These are phyloP conservation scores for Carposina sasakii DNA, from an alignment of 1,140 invertebrate genomes.

Conservation along the genomic window DNA sequence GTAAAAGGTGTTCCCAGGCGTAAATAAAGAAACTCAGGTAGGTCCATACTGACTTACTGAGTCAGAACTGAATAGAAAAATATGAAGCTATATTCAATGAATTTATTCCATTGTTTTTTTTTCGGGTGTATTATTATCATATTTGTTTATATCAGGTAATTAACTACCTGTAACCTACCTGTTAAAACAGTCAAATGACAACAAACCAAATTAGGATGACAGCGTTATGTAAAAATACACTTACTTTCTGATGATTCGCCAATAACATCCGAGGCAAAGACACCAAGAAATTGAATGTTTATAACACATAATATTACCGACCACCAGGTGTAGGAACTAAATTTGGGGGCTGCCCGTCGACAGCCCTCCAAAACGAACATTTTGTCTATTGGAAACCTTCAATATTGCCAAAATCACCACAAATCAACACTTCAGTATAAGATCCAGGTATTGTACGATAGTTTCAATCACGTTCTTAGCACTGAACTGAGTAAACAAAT, in stretches of 20 bases:
- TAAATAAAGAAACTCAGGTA: not conserved
- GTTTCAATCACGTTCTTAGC: constrained; percentile 35
- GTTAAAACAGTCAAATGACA: constrained; percentile 10
- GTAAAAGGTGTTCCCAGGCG: constrained; percentile 5
- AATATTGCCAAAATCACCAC: constrained; percentile 53
- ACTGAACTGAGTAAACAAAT: constrained; percentile 28
- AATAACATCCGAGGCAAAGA: constrained; percentile 42
- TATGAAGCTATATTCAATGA: too few species aligned
- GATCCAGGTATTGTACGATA: constrained; percentile 21
- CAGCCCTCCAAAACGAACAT: constrained; percentile 66
- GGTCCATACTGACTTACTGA: too few species aligned
- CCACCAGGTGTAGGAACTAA: constrained; percentile 65
- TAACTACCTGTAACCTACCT: not conserved
- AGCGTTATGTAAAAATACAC: constrained; percentile 25
- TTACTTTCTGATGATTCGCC: constrained; percentile 38
- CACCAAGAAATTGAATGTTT: constrained; percentile 49
- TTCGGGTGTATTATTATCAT: not conserved
- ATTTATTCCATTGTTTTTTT: not conserved
- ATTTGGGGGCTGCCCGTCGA: constrained; percentile 66
- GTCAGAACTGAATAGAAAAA: too few species aligned
- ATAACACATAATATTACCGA: constrained; percentile 59
- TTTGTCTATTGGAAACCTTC: constrained; percentile 59
- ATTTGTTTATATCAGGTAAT: not conserved
- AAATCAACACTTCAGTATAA: constrained; percentile 37
- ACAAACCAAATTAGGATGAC: constrained; percentile 12